Evolutionary conservation across 1,140 invertebrate species (phyloP).

Genomic region (Pseudomyrmex dendroicus): DNA sequence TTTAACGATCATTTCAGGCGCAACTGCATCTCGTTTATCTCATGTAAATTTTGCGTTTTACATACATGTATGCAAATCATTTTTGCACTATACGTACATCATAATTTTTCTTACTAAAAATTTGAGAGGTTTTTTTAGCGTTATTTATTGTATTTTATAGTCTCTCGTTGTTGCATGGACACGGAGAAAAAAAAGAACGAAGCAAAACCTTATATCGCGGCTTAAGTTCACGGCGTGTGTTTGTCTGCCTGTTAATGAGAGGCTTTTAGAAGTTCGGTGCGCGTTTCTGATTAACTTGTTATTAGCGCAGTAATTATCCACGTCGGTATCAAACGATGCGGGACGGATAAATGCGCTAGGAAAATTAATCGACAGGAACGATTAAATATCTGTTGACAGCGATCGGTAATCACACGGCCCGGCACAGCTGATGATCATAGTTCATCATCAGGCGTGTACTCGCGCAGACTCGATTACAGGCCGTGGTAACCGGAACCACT

Average conservation of each 20-base stretch:
- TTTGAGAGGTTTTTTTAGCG: no score
- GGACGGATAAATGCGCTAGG: conserved; percentile 57
- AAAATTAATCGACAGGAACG: conserved; percentile 49
- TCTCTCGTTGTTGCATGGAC: neutral
- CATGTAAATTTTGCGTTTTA: neutral
- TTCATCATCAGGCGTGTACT: conserved; percentile 34
- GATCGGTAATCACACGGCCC: conserved; percentile 55
- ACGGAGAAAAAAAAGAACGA: neutral
- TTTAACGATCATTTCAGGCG: neutral
- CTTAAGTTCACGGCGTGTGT: neutral
- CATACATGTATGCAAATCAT: no score
- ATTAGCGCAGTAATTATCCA: conserved; percentile 45
- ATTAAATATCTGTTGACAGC: conserved; percentile 66
- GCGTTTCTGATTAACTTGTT: conserved; percentile 38
- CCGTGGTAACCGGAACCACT: conserved; percentile 53
- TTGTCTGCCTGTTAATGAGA: conserved; percentile 8
- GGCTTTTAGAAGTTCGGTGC: conserved; percentile 23
- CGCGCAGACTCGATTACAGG: conserved; percentile 53
- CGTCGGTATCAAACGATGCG: conserved; percentile 43
- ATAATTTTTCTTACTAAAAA: no score
- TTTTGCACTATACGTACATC: neutral
- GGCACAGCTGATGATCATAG: conserved; percentile 53
- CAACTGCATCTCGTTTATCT: neutral
- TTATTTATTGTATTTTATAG: neutral
- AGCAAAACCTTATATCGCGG: neutral